These are phyloP conservation scores for Tylochromis polylepis DNA, from an alignment of 2,113 vertebrate species.

Conservation along the genomic window DNA sequence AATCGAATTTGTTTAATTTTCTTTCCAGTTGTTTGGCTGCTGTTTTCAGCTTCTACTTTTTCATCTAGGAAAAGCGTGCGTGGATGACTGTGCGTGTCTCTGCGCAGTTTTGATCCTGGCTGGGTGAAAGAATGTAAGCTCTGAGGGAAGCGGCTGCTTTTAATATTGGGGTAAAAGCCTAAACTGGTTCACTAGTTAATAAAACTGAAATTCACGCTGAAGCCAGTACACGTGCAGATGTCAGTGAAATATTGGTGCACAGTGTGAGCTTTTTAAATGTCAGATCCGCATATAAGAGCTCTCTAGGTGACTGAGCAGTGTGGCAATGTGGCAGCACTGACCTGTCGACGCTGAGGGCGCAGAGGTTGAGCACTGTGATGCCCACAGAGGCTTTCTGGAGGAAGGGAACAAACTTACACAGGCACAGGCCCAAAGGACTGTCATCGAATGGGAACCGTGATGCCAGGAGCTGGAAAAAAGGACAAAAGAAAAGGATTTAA, in stretches of 20 bases:
- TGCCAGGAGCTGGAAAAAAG: conserved; percentile 78
- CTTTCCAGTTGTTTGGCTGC: neutral
- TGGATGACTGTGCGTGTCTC: neutral
- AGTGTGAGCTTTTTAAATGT: neutral
- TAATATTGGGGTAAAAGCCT: neutral
- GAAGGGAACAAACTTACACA: conserved; percentile 94
- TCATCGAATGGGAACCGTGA: conserved; percentile 80
- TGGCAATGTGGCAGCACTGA: conserved; percentile 41
- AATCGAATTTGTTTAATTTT: neutral
- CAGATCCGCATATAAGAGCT: neutral
- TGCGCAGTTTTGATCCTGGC: neutral
- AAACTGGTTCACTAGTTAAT: neutral
- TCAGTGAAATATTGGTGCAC: neutral
- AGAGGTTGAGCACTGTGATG: conserved; percentile 95
- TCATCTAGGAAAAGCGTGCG: neutral
- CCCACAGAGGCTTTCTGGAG: conserved; percentile 97
- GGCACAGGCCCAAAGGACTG: conserved; percentile 75
- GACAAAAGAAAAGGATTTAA: neutral
- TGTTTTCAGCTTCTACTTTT: neutral
- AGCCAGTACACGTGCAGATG: neutral
- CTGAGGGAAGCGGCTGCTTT: neutral
- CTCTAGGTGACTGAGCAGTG: neutral
- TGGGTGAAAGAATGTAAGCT: neutral
- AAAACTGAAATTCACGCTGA: neutral
- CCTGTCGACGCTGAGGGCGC: conserved; percentile 98